Evolutionary conservation across 2,113 vertebrate species (phyloP), one percentile per base, ranked within the genome.

Genomic region (Zosterops lateralis): DNA sequence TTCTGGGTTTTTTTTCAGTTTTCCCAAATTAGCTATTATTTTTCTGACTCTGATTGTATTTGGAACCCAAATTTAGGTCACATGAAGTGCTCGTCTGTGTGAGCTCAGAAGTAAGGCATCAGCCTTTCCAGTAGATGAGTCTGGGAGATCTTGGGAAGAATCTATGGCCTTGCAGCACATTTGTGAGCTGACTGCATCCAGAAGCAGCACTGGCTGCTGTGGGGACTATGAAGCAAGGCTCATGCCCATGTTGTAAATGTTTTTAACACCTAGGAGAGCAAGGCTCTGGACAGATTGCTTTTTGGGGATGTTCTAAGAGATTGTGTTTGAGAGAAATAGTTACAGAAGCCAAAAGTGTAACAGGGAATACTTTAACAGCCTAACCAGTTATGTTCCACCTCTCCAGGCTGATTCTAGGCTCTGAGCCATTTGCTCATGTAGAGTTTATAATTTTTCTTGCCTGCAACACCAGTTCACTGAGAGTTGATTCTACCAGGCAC

Each of bases 391-490:
- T 10, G 17, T 94, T 87, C 20, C 13, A 36, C 32, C 82, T 87
- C 57, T 90, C 47, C 48, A 65, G 71, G 22, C 40, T 3, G 3
- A 48, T 68, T 90, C 82, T 83, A 72, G 66, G 66, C 50, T 26
- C 71, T 68, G 71, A 91, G 67, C 53, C 34, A 44, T 79, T 82
- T 64, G 14, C 44, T 79, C 3, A 34, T 47, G 44, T 89, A 78
- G 44, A 32, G 26, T 78, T 81, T 32, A 19, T 62, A 7, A 31
- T 61, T 93, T 78, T 91, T 72, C 45, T 75, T 75, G 40, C 61
- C 58, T 65, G 21, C 31, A 45, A n/a, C 12, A 51, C 24, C 0
- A 0, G 4, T 75, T 56, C 32, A 26, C 26, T 0, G 5, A 65
- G 50, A n/a, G 15, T 9, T 75, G 62, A 45, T 87, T n/a, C n/a